Percentiles rank a stretch among this genome's conserved stretches.
phyloP scores from a whole-genome alignment of 2,797 vertebrate genomes.

The Enteromius anoplus region DNA sequence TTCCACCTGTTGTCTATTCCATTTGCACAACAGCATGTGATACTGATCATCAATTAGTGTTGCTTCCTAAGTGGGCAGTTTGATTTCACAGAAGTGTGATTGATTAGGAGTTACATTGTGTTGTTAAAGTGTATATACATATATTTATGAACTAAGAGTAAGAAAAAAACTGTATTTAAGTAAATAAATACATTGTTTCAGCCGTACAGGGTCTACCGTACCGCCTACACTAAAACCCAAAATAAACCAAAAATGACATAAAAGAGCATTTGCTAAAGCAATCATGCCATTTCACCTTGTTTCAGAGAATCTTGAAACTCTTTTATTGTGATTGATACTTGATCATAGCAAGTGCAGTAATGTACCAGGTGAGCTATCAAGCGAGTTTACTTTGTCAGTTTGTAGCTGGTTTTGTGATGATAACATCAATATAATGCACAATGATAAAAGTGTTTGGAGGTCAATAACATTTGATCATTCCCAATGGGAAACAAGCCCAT shows the following conservation, averaged over 20 bases:
- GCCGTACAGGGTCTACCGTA: background rate
- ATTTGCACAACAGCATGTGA: too few species aligned
- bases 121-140: too few species aligned
- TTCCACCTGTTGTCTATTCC: too few species aligned
- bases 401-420: background rate
- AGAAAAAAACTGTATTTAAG: too few species aligned
- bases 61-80: too few species aligned
- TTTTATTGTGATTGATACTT: background rate
- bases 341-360: background rate
- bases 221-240: background rate
- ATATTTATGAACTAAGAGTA: too few species aligned
- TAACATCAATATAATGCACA: background rate
- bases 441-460: background rate
- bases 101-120: too few species aligned
- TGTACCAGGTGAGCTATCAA: background rate
- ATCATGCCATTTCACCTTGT: background rate
- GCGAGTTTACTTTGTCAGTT: background rate
- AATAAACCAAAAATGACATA: background rate
- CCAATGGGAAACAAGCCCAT: background rate
- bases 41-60: too few species aligned
- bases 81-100: too few species aligned
- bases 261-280: background rate
- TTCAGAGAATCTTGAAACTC: background rate
- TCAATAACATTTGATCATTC: background rate
- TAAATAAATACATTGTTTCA: background rate